These are phyloP conservation scores for Coremacera marginata DNA, from an alignment of 2,888 invertebrate genomes.

Conservation along the genomic window DNA sequence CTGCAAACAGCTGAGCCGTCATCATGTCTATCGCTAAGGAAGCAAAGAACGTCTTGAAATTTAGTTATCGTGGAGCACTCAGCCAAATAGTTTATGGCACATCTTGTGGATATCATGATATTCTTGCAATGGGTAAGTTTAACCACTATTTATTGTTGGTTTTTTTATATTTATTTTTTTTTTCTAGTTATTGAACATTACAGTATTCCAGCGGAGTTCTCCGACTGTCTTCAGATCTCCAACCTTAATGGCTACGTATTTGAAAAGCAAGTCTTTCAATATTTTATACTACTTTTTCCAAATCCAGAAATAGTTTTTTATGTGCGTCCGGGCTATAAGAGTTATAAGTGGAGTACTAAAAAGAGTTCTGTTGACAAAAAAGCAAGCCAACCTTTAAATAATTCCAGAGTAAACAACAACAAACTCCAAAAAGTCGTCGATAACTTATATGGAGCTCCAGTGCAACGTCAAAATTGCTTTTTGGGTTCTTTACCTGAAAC, in stretches of 20 bases:
- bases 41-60: slow-evolving; percentile 43
- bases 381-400: slow-evolving; percentile 21
- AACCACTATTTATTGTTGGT: neutral
- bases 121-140: slow-evolving; percentile 58
- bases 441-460: slow-evolving; percentile 53
- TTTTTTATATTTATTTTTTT: slow-evolving; percentile 9
- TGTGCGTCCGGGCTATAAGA: slow-evolving; percentile 55
- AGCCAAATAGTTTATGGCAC: slow-evolving; percentile 34
- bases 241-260: slow-evolving; percentile 59
- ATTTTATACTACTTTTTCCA: slow-evolving; percentile 62
- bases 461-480: slow-evolving; percentile 65
- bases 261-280: slow-evolving; percentile 58
- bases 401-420: slow-evolving; percentile 24
- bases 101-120: slow-evolving; percentile 52
- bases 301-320: slow-evolving; percentile 60
- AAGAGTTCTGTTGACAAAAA: neutral
- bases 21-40: neutral
- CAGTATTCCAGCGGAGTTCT: slow-evolving; percentile 51
- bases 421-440: slow-evolving; percentile 1
- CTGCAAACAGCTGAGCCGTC: neutral
- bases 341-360: neutral
- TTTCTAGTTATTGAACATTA: slow-evolving; percentile 50
- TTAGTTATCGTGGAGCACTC: slow-evolving; percentile 46
- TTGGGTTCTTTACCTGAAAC: slow-evolving; percentile 54
- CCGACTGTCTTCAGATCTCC: slow-evolving; percentile 55